Evolutionary conservation across 2,888 invertebrate species (phyloP).

Genomic region (Peribatodes rhomboidaria): DNA sequence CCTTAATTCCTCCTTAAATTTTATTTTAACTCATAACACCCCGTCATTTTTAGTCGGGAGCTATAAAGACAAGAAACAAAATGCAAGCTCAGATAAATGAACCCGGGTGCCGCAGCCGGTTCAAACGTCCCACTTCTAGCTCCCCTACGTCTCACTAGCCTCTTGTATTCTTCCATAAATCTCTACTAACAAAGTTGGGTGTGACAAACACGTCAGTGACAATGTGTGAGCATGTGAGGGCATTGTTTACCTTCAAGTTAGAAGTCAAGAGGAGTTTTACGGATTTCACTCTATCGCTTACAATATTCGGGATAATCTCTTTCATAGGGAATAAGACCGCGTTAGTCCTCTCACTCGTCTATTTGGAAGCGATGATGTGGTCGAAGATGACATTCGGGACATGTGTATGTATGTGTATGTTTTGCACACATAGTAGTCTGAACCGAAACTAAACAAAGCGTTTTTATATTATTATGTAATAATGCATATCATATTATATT

Average conservation of each 20-base stretch:
- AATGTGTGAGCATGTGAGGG: constrained; percentile 19
- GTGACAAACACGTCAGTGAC: constrained; percentile 27
- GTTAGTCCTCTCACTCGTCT: not conserved
- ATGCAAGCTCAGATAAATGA: too few relatives aligned
- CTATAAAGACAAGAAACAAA: too few relatives aligned
- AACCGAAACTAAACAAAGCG: too few relatives aligned
- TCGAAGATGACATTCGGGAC: too few relatives aligned
- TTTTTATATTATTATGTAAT: too few relatives aligned
- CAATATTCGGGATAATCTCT: not conserved
- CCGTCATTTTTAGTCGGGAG: too few relatives aligned
- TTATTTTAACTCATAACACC: too few relatives aligned
- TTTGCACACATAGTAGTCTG: too few relatives aligned
- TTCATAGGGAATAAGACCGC: not conserved
- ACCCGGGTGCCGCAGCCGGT: not conserved
- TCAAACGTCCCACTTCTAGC: not conserved
- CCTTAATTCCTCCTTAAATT: too few relatives aligned
- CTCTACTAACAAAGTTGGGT: constrained; percentile 31
- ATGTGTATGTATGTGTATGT: too few relatives aligned
- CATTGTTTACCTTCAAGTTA: constrained; percentile 30
- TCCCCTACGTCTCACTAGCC: constrained; percentile 3
- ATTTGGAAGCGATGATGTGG: too few relatives aligned
- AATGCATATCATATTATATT: too few relatives aligned
- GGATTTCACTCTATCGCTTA: not conserved
- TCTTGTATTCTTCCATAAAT: constrained; percentile 26
- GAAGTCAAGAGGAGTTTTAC: not conserved